Conservation (phyloP, 2,797 vertebrate species). For the Gallinago solitaria region DNA sequence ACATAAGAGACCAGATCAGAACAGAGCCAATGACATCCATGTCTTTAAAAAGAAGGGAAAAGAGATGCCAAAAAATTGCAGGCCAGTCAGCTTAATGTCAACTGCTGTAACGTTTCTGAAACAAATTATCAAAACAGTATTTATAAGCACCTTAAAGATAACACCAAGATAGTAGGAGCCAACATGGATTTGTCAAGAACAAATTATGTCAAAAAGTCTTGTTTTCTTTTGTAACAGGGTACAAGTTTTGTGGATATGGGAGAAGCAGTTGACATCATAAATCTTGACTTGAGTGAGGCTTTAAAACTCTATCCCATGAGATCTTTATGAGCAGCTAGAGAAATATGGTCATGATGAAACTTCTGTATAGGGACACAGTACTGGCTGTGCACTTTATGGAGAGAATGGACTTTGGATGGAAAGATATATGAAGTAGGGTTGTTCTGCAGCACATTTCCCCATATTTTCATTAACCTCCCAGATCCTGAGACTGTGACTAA, state of each 20-base stretch:
- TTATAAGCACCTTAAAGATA: conserved; percentile 32
- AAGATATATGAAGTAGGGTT: background rate
- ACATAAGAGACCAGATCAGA: background rate
- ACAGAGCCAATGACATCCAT: background rate
- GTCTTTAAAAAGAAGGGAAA: background rate
- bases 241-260: background rate
- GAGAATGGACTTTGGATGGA: background rate
- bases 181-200: background rate
- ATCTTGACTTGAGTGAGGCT: background rate
- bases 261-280: background rate
- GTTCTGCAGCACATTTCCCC: background rate
- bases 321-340: background rate
- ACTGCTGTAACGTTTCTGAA: background rate
- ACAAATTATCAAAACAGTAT: conserved; percentile 11
- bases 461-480: background rate
- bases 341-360: background rate
- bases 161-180: background rate
- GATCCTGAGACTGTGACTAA: background rate
- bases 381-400: background rate
- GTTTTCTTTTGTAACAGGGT: background rate
- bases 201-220: background rate
- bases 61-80: background rate
- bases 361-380: background rate
- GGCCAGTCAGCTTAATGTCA: conserved; percentile 49
- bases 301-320: background rate